Evolutionary conservation across 2,797 vertebrate genomes (phyloP).

Genomic region (Xyrichtys novacula): DNA sequence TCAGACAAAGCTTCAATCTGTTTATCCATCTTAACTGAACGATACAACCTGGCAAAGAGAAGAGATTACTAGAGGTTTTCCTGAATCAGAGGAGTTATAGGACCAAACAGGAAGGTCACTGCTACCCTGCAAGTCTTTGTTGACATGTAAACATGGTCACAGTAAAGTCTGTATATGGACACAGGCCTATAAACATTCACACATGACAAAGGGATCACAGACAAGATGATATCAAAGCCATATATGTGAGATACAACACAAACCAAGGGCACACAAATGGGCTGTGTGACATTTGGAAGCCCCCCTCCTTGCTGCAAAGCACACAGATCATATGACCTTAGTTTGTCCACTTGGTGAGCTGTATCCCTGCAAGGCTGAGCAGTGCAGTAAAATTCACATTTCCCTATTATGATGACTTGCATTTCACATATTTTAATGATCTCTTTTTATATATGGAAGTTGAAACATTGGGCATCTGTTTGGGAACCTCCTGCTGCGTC

Average conservation of each 20-base stretch:
- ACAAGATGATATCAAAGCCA: conserved; percentile 4
- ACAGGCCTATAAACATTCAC: conserved; percentile 4
- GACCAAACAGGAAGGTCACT: conserved; percentile 12
- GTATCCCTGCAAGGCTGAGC: conserved; percentile 4
- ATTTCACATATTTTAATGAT: neutral
- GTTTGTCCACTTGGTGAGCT: conserved; percentile 7
- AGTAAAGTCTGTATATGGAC: conserved; percentile 4
- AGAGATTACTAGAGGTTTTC: neutral
- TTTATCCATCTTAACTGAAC: no score
- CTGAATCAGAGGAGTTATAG: neutral
- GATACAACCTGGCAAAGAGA: no score
- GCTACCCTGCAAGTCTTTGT: neutral
- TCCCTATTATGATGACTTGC: neutral
- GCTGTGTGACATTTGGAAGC: conserved; percentile 9
- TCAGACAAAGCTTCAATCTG: neutral
- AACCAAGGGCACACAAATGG: conserved; percentile 6
- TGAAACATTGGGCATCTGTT: conserved; percentile 21
- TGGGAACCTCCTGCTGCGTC: conserved; percentile 15
- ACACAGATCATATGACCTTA: conserved; percentile 31
- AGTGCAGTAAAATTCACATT: neutral
- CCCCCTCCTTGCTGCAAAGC: neutral
- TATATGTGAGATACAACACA: conserved; percentile 31
- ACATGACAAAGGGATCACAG: conserved; percentile 9
- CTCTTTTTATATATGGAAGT: neutral
- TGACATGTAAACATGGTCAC: conserved; percentile 4